These are phyloP conservation scores for Chrysocyon brachyurus DNA, from an alignment of 2,797 vertebrate species.

Conservation along the genomic window DNA sequence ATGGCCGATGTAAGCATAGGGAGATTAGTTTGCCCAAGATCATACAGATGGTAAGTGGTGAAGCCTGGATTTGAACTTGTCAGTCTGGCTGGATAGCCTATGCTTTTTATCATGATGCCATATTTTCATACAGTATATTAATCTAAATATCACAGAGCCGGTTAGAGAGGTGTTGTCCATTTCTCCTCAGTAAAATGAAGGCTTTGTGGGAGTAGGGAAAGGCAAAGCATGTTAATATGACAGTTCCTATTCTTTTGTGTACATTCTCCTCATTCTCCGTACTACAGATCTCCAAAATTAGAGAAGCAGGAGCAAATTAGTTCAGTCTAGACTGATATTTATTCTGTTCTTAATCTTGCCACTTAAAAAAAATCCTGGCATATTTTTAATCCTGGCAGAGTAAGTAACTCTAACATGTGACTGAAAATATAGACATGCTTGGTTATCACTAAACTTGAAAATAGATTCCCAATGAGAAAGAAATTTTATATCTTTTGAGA, in stretches of 20 bases:
- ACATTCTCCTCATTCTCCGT: neutral
- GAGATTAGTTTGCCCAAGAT: neutral
- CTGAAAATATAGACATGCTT: conserved; percentile 20
- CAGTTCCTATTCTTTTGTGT: neutral
- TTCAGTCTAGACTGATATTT: neutral
- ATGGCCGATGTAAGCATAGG: neutral
- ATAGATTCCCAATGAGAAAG: neutral
- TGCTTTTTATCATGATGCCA: neutral
- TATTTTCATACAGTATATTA: neutral
- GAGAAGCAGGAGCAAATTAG: neutral
- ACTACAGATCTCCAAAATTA: neutral
- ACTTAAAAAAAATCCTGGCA: neutral
- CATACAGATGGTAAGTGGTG: neutral
- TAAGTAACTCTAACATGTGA: conserved; percentile 1
- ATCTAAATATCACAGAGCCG: neutral
- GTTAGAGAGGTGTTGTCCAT: neutral
- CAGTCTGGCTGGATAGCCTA: neutral
- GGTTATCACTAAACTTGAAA: conserved; percentile 27
- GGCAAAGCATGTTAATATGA: neutral
- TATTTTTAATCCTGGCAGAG: neutral
- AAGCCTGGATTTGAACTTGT: neutral
- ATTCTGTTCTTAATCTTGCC: neutral
- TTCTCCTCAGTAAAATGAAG: neutral
- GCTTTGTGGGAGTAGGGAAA: neutral
- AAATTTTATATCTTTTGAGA: neutral